Base-by-base conservation (phyloP, 2,888 invertebrate species). In the Orthosia cruda region DNA sequence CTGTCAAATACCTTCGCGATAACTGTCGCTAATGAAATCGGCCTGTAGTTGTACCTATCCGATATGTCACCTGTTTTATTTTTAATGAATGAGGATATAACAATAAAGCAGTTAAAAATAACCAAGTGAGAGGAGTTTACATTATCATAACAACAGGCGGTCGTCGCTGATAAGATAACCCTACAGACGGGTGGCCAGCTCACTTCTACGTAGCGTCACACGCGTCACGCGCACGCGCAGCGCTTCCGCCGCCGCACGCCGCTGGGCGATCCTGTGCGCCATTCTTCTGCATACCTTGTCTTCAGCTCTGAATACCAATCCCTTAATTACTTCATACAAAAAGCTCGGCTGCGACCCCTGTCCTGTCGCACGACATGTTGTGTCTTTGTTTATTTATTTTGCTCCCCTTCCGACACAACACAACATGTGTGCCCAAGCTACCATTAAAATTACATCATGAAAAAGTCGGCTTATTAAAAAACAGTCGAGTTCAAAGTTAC, bases 331-430 rank as follows among this genome's bases (percentile, higher is more conserved):
- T 55, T 47, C 23, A n/a, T n/a, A 62, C 15, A 16, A 61, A 26
- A n/a, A 50, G 50, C 45, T 47, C 59, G 23, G 32, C 40, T 26
- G 13, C 59, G 40, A 54, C 61, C 80, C 57, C 20, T 26, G 54
- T 73, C 57, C 20, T 45, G 54, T 18, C 49, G 16, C 50, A 52
- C 11, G 32, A n/a, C 47, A 26, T 54, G 40, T 49, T 20, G 20
- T 40, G 71, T 59, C 26, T 55, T 74, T 86, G 88, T 87, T 87
- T 87, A 84, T 88, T 86, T 88, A 84, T 76, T 71, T 58, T 26
- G 62, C 61, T 73, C 74, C 84, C 80, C 70, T 77, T 71, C 66
- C 59, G 55, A 40, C 47, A 63, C 32, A 20, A 47, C 47, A 63
- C 32, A 26, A 74, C 85, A 87, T 71, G 67, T 85, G 87, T 49